Evolutionary conservation across 2,797 vertebrate genomes (phyloP), one percentile per base, ranked within the genome.

Genomic region (Sebastes umbrosus): DNA sequence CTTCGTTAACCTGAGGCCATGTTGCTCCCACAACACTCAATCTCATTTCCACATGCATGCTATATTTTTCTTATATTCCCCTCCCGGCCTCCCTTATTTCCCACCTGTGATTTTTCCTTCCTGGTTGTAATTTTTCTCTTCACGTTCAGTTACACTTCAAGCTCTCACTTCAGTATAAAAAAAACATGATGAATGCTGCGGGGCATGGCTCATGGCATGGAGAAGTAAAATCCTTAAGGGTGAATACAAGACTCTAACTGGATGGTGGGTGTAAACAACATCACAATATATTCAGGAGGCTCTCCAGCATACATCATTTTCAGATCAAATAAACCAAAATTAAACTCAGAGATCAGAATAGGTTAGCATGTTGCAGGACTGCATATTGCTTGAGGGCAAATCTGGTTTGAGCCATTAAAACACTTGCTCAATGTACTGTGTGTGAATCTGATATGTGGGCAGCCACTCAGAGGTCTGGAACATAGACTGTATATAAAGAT

Each of bases 1-100:
- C 46, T 81, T 85, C 78, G 73, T 82, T 85, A 63, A 79, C 83
- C 59, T 4, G 22, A 77, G 81, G 83, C 84, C 82, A 82, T 14
- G 55, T 65, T 85, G 58, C 73, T 50, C 39, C 76, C 75, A 64
- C 68, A 58, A 39, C 36, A 39, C 36, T 39, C 36, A 39, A 52
- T 84, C 75, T 87, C 52, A 83, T 88, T 86, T 82, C 70, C 54
- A 68, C 81, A 84, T 77, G 59, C 68, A 20, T 69, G 50, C 39
- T 73, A 50, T 85, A 73, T 54, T 70, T 64, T 46, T 62, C 22
- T 58, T 58, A n/a, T 31, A 55, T 46, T 25, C n/a, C 54, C 59
- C 73, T 72, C 7, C 2, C 4, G 32, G 27, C 13, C 46, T 63
- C 43, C 57, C 34, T 54, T 50, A 8, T n/a, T 18, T 52, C 43